Base-by-base conservation (phyloP, 2,888 invertebrate genomes). In the Lasius platythorax region DNA sequence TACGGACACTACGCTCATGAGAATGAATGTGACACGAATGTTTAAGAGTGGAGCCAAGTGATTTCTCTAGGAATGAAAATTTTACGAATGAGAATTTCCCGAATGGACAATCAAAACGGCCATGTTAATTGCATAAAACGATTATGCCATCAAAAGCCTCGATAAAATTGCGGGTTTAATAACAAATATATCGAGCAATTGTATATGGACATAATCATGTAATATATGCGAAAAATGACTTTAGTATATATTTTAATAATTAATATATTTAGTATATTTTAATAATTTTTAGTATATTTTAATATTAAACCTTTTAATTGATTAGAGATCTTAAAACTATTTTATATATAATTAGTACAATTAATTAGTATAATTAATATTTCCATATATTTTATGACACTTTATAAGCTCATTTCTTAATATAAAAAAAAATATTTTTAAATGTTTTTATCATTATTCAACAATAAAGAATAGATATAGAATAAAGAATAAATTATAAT, bases 1-100 rank as follows among this genome's bases (percentile, higher is more conserved):
- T 75, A 30, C 64, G 23, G 23, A 58, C 78, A 74, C 28, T 33
- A 53, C 0, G 53, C 53, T 30, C 43, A 46, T 61, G 46, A 37
- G 5, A 72, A 61, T 23, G 8, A 33, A 63, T 37, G 46, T 37
- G 28, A 61, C 28, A 37, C 18, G 72, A 79, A 70, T 40, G 68
- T 33, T 50, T 61, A 43, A 72, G 72, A 46, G 18, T 40, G n/a
- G 15, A 61, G 11, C 43, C 8, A 40, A 56, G 30, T 78, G 56
- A 15, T 43, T 68, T 53, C n/a, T 9, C 15, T 15, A n/a, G 11
- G 9, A 37, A 15, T 37, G 50, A 76, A 18, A 18, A 18, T 28
- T 66, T 76, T 18, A 40, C 53, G 40, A 28, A 63, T 64, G 15
- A 64, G 46, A 50, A 37, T 28, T 40, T 37, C 4, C 15, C 53